phyloP scores from a whole-genome alignment of 2,888 invertebrate species.

The Patella ulyssiponensis region DNA sequence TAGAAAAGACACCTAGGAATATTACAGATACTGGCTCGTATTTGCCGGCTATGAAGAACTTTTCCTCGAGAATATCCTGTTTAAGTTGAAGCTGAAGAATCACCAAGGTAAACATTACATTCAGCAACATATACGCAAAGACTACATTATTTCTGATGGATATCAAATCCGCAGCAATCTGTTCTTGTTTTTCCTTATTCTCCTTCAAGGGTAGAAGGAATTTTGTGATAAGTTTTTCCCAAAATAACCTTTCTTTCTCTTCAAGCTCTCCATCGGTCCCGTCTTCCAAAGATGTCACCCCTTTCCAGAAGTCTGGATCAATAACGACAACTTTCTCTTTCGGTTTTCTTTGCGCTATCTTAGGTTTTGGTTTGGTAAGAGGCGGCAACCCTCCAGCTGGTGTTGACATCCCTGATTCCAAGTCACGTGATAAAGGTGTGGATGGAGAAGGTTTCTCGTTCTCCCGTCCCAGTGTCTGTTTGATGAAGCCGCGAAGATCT shows the following conservation, averaged over 20 bases:
- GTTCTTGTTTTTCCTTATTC: slow-evolving; percentile 41
- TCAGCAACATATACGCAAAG: slow-evolving; percentile 83
- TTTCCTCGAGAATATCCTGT: slow-evolving; percentile 78
- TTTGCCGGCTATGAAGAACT: slow-evolving; percentile 53
- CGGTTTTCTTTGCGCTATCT: slow-evolving; percentile 3
- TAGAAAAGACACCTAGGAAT: slow-evolving; percentile 96
- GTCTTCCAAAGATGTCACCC: slow-evolving; percentile 77
- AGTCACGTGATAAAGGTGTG: neutral
- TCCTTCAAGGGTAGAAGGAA: slow-evolving; percentile 83
- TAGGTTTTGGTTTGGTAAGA: neutral
- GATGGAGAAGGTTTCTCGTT: slow-evolving; percentile 31
- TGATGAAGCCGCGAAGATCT: slow-evolving; percentile 64
- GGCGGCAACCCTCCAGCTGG: slow-evolving; percentile 70
- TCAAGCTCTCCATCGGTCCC: slow-evolving; percentile 88
- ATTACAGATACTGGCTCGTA: slow-evolving; percentile 81
- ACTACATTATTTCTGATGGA: slow-evolving; percentile 52
- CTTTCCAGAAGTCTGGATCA: slow-evolving; percentile 29
- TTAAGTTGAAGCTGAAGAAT: slow-evolving; percentile 95
- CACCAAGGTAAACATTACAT: slow-evolving; percentile 97
- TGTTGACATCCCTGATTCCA: neutral
- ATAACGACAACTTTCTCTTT: slow-evolving; percentile 18
- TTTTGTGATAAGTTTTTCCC: slow-evolving; percentile 93
- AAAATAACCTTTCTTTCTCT: slow-evolving; percentile 88
- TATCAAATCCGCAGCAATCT: slow-evolving; percentile 44
- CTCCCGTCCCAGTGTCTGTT: slow-evolving; percentile 82